These are phyloP conservation scores for Ammodytes marinus DNA, from an alignment of 2,113 vertebrate genomes.

Conservation along the genomic window DNA sequence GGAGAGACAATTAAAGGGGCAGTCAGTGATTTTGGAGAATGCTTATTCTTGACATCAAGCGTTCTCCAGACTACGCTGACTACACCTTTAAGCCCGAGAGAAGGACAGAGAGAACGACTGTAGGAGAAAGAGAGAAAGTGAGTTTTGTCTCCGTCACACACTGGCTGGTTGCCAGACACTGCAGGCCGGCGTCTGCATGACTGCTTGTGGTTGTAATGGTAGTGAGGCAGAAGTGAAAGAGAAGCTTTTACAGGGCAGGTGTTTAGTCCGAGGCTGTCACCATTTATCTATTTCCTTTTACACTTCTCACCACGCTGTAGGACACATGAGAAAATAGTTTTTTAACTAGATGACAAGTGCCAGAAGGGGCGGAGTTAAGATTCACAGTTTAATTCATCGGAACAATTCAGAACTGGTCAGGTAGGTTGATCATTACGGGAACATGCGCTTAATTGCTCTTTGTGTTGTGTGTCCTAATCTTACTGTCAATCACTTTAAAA, in stretches of 20 bases:
- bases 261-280: not conserved
- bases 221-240: not conserved
- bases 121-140: not conserved
- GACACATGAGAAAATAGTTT: not conserved
- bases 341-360: not conserved
- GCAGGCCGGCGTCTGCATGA: not conserved
- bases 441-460: not conserved
- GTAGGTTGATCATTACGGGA: not conserved
- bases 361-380: not conserved
- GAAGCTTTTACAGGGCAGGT: not conserved
- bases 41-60: no score
- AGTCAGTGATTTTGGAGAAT: no score
- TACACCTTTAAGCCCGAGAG: not conserved
- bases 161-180: constrained; percentile 3
- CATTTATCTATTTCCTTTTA: constrained; percentile 7
- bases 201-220: not conserved
- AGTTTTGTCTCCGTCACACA: constrained; percentile 17
- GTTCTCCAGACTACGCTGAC: no score
- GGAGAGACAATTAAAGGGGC: not conserved
- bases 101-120: constrained; percentile 2
- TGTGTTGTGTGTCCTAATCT: not conserved
- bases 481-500: not conserved
- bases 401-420: constrained; percentile 19
- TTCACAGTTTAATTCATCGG: not conserved
- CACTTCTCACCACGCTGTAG: not conserved